phyloP scores from a whole-genome alignment of 2,113 vertebrate species.

The Notothenia coriiceps region DNA sequence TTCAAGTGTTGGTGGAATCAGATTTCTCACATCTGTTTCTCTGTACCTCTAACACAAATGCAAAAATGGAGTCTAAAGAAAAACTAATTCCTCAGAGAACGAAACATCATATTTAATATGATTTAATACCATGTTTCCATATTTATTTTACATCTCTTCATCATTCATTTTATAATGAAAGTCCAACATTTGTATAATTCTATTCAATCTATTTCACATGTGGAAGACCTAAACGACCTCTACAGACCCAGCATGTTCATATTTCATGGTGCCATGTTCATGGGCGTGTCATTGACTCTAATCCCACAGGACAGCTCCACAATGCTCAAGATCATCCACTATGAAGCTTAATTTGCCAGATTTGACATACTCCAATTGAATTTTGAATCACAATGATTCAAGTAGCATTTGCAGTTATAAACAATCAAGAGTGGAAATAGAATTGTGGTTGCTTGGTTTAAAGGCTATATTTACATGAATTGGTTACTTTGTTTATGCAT shows the following conservation, averaged over 20 bases:
- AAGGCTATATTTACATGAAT: no score
- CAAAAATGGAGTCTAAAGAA: conserved; percentile 4
- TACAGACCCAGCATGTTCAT: neutral
- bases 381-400: neutral
- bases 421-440: neutral
- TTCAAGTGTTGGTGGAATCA: conserved; percentile 45
- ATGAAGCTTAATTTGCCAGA: neutral
- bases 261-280: neutral
- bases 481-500: no score
- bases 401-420: neutral
- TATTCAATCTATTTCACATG: neutral
- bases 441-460: neutral
- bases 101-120: neutral
- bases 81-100: neutral
- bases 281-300: neutral
- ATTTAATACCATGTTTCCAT: neutral
- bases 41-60: neutral
- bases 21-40: conserved; percentile 31
- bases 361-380: neutral
- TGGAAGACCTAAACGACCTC: neutral
- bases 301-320: neutral
- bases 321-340: neutral
- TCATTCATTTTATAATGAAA: conserved; percentile 7
- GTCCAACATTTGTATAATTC: neutral
- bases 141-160: no score